phyloP scores from a whole-genome alignment of 2,888 invertebrate genomes.

The Eilema caniola region DNA sequence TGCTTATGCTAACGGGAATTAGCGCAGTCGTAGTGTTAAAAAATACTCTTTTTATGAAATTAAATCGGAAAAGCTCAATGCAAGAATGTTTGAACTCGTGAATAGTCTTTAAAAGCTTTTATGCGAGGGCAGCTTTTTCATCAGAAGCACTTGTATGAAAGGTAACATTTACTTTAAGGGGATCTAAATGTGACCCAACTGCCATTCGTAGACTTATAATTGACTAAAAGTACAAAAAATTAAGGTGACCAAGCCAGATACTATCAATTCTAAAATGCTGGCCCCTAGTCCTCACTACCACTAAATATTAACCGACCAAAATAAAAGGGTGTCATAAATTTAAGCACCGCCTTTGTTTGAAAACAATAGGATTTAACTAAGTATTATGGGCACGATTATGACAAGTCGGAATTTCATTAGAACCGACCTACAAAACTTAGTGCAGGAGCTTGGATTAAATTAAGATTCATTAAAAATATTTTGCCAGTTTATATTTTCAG shows the following conservation, averaged over 20 bases:
- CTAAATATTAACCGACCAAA: conserved; percentile 20
- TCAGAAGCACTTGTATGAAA: too few species aligned
- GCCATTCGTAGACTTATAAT: too few species aligned
- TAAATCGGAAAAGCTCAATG: too few species aligned
- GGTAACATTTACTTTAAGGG: too few species aligned
- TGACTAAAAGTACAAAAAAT: too few species aligned
- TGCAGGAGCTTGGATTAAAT: conserved; percentile 34
- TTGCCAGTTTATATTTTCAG: conserved; percentile 15
- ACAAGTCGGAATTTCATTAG: conserved; percentile 76
- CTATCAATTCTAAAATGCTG: not conserved
- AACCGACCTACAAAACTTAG: conserved; percentile 52
- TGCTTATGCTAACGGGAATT: not conserved
- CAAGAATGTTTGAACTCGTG: too few species aligned
- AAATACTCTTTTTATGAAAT: not conserved
- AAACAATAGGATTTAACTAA: conserved; percentile 78
- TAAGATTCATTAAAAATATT: conserved; percentile 28
- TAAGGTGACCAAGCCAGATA: not conserved
- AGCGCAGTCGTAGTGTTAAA: not conserved
- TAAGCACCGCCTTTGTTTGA: conserved; percentile 69
- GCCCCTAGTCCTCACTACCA: not conserved
- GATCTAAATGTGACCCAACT: too few species aligned
- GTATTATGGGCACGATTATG: conserved; percentile 75
- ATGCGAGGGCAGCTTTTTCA: too few species aligned
- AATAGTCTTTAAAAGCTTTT: too few species aligned
- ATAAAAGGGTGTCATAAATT: conserved; percentile 61